Evolutionary conservation across 1,140 invertebrate genomes (phyloP).

Genomic region (Ceratina japonica): DNA sequence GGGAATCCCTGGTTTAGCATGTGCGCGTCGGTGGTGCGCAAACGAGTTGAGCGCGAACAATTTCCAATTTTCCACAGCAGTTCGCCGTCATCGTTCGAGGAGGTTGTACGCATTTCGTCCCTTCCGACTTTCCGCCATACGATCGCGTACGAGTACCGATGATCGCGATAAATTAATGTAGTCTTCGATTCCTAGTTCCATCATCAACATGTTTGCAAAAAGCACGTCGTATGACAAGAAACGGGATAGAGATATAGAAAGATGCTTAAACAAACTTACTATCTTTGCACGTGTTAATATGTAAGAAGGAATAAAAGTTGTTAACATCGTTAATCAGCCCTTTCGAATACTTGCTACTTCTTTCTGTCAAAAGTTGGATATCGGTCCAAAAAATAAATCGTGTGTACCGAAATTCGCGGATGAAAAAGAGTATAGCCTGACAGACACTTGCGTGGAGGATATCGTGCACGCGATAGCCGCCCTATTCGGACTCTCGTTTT

Average conservation of each 20-base stretch:
- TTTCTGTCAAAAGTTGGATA: background rate
- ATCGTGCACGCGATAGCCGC: background rate
- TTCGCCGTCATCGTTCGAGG: constrained; percentile 12
- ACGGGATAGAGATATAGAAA: too few relatives aligned
- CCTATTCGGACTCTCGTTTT: background rate
- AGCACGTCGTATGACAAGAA: background rate
- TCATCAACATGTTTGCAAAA: background rate
- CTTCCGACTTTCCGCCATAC: background rate
- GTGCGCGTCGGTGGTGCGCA: constrained; percentile 26
- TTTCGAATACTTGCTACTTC: background rate
- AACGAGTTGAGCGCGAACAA: constrained; percentile 39
- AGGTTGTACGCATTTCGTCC: background rate
- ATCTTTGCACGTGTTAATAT: background rate
- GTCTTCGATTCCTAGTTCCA: too few relatives aligned
- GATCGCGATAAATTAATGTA: too few relatives aligned
- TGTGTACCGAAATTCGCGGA: background rate
- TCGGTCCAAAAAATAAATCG: constrained; percentile 9
- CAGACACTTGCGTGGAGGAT: too few relatives aligned
- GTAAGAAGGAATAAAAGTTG: background rate
- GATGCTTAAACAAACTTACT: too few relatives aligned
- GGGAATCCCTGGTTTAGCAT: background rate
- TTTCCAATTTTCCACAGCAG: constrained; percentile 24
- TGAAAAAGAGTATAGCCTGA: background rate
- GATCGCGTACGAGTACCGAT: background rate
- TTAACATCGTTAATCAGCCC: too few relatives aligned